Percentiles rank a stretch among this genome's conserved stretches.
Evolutionary conservation across 2,797 vertebrate species (phyloP).

Genomic region (Megaceryle alcyon): DNA sequence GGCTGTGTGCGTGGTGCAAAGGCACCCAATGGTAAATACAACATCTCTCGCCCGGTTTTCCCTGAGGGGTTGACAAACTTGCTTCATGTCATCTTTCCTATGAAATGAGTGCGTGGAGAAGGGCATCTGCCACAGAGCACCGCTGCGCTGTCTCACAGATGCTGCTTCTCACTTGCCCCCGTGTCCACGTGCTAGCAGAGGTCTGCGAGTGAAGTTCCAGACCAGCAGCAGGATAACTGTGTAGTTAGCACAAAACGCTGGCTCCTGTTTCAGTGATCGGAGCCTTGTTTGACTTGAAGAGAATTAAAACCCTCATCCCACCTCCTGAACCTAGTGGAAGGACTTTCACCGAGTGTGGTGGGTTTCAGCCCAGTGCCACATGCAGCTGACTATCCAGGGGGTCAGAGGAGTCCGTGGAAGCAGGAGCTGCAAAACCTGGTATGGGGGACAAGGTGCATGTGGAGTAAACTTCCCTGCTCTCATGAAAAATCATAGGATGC

Average conservation of each 20-base stretch:
- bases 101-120: background rate
- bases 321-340: background rate
- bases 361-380: background rate
- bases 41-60: background rate
- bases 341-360: background rate
- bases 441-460: background rate
- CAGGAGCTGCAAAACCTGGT: background rate
- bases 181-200: fast-evolving
- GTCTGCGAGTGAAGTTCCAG: background rate
- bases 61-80: background rate
- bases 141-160: fast-evolving
- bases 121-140: background rate
- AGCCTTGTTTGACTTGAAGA: background rate
- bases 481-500: background rate
- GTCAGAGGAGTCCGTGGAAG: background rate
- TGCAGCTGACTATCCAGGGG: background rate
- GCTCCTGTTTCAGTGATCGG: background rate
- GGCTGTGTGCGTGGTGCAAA: background rate
- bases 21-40: background rate
- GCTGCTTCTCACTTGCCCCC: background rate
- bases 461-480: background rate
- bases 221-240: background rate
- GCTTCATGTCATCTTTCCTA: background rate
- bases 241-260: background rate
- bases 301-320: background rate